phyloP scores from a whole-genome alignment of 2,888 invertebrate genomes.

The Eustalomyia histrio region DNA sequence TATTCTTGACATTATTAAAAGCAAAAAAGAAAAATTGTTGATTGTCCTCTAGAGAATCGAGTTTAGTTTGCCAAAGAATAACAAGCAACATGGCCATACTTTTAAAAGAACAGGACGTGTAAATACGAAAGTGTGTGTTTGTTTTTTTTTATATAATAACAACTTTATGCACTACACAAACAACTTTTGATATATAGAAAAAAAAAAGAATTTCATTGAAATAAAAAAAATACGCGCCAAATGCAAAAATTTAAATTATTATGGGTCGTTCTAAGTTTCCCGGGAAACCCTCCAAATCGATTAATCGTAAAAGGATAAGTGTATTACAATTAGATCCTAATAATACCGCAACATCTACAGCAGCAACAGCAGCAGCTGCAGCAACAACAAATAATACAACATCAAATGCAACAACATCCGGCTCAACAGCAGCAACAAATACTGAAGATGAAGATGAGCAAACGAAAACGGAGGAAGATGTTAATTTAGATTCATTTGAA shows the following conservation, averaged over 20 bases:
- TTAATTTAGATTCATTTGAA: slow-evolving; percentile 40
- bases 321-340: slow-evolving; percentile 81
- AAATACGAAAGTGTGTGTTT: slow-evolving; percentile 27
- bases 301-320: slow-evolving; percentile 91
- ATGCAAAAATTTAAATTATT: slow-evolving; percentile 65
- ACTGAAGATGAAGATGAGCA: slow-evolving; percentile 56
- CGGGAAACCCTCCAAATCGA: slow-evolving; percentile 92
- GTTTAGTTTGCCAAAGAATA: slow-evolving; percentile 61
- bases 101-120: slow-evolving; percentile 28
- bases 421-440: slow-evolving; percentile 41
- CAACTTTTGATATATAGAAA: slow-evolving; percentile 19
- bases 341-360: slow-evolving; percentile 68
- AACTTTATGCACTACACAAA: slow-evolving; percentile 5
- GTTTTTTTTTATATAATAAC: slow-evolving; percentile 13
- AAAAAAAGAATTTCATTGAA: slow-evolving; percentile 20
- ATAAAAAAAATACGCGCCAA: slow-evolving; percentile 58
- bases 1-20: slow-evolving; percentile 13
- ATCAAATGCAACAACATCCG: slow-evolving; percentile 50
- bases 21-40: slow-evolving; percentile 27
- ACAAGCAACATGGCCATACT: slow-evolving; percentile 49
- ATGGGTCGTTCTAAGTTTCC: slow-evolving; percentile 84
- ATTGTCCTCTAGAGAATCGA: slow-evolving; percentile 53
- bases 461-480: slow-evolving; percentile 57
- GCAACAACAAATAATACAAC: slow-evolving; percentile 32
- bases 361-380: slow-evolving; percentile 55